Evolutionary conservation across 2,888 invertebrate species (phyloP), one percentile per base, ranked within the genome.

Genomic region (Empis stercorea): DNA sequence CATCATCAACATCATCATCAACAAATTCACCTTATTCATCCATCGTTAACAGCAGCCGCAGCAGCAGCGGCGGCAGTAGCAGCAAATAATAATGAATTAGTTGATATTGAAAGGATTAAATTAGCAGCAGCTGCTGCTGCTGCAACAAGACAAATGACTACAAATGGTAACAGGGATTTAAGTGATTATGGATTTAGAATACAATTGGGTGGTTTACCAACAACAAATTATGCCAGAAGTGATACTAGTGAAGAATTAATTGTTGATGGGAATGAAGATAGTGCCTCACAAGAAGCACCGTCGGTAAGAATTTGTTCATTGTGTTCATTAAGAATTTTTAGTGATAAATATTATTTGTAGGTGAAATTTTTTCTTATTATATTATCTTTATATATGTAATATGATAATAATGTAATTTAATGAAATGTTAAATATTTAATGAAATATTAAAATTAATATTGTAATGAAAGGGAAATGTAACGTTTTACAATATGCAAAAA

Each of bases 101-200:
- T 68, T 57, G 67, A 68, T 54, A 58, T 69, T 52, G 69, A 70
- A 56, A 60, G 68, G 55, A 60, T 70, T 53, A 70, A 70, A 54
- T 57, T 69, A 57, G 60, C 61, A 34, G 48, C 51, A 32, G 55
- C 52, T n/a, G 55, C 47, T 5, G 41, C 50, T 2, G 44, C 48
- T 11, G 51, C 52, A 4, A 51, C 52, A 10, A 51, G 53, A 27
- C 50, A 56, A 41, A 55, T 56, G 38, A 48, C 55, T 30, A 53
- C 50, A 20, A 50, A 42, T 47, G 10, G 34, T n/a, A 14, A 55
- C 10, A 56, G 63, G 34, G 68, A 70, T 54, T 58, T 70, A 51
- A 68, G 68, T 44, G 70, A 70, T 58, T 70, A 68, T 51, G 70
- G 70, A 32, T 70, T 70, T 57, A 62, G 70, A 63, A 70, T 70